A percentile compares a stretch with the other conserved stretches of the same genome.
Evolutionary conservation across 2,888 invertebrate genomes (phyloP).

Genomic region (Archips xylosteana): DNA sequence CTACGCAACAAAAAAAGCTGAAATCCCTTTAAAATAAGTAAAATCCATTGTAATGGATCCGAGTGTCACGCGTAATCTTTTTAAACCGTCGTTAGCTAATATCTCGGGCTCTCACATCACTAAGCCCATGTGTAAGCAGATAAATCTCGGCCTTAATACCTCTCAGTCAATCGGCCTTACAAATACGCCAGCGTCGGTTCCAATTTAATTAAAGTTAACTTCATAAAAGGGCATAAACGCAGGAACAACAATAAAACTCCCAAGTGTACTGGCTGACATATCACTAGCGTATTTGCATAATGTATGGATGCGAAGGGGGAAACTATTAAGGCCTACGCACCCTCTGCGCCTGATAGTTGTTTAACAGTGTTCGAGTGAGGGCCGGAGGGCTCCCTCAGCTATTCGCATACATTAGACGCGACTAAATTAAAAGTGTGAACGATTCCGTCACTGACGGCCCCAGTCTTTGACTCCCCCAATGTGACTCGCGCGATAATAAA

Average conservation of each 20-base stretch:
- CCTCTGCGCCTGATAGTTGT: constrained; percentile 80
- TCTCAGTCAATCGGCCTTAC: constrained; percentile 80
- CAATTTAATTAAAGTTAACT: constrained; percentile 85
- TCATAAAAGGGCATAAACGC: constrained; percentile 83
- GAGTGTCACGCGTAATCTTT: constrained; percentile 38
- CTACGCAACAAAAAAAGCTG: neutral
- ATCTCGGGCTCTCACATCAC: constrained; percentile 44
- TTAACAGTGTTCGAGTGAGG: constrained; percentile 73
- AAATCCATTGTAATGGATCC: constrained; percentile 21
- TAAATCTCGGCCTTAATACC: constrained; percentile 80
- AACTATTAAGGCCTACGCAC: constrained; percentile 81
- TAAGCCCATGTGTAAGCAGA: constrained; percentile 69
- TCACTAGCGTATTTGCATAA: constrained; percentile 85
- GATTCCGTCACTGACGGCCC: constrained; percentile 64
- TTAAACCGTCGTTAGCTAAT: constrained; percentile 45
- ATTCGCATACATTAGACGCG: constrained; percentile 83
- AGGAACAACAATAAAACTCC: constrained; percentile 83
- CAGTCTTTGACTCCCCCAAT: constrained; percentile 53
- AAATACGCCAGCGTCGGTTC: constrained; percentile 77
- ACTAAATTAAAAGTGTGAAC: constrained; percentile 85
- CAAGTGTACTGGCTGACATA: constrained; percentile 82
- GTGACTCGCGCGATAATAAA: constrained; percentile 72
- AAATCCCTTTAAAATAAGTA: constrained; percentile 25
- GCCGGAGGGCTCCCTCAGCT: constrained; percentile 59
- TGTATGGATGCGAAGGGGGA: constrained; percentile 81